Percentiles rank a stretch among this genome's conserved stretches.
These are phyloP conservation scores for Scaptodrosophila latifasciaeformis DNA, from an alignment of 2,888 invertebrate genomes.

Conservation along the genomic window DNA sequence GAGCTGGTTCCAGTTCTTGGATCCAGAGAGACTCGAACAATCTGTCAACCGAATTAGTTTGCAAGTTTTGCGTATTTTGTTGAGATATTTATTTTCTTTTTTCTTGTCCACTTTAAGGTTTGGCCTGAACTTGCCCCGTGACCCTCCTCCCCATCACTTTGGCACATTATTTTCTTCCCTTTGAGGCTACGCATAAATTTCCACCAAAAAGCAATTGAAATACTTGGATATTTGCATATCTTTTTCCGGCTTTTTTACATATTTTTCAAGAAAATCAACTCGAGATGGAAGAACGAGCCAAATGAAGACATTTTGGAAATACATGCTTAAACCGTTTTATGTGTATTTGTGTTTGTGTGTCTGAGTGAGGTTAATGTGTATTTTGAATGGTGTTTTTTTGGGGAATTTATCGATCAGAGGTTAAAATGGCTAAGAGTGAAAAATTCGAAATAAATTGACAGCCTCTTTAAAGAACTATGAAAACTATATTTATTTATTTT, in stretches of 20 bases:
- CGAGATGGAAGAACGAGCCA: too few species aligned
- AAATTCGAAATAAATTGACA: too few species aligned
- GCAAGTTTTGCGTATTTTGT: conserved; percentile 64
- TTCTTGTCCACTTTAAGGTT: conserved; percentile 12
- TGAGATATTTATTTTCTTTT: conserved; percentile 47
- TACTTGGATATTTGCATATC: conserved; percentile 62
- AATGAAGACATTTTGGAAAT: too few species aligned
- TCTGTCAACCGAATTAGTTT: conserved; percentile 49
- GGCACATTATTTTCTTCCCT: conserved; percentile 8
- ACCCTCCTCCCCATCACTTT: not conserved
- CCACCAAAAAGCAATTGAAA: conserved; percentile 34
- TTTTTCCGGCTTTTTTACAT: conserved; percentile 43
- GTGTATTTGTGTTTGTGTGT: too few species aligned
- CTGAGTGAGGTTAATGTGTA: conserved; percentile 57
- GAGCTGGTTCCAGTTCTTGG: conserved; percentile 36
- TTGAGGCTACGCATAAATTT: conserved; percentile 36
- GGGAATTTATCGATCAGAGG: too few species aligned
- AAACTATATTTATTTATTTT: too few species aligned
- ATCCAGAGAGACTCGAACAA: conserved; percentile 37
- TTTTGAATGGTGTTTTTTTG: too few species aligned
- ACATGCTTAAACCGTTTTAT: too few species aligned
- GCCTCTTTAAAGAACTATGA: too few species aligned
- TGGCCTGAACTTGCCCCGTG: not conserved
- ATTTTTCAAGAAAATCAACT: too few species aligned
- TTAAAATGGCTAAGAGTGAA: too few species aligned